Base-by-base conservation (phyloP, 2,113 vertebrate genomes). In the Caretta caretta region DNA sequence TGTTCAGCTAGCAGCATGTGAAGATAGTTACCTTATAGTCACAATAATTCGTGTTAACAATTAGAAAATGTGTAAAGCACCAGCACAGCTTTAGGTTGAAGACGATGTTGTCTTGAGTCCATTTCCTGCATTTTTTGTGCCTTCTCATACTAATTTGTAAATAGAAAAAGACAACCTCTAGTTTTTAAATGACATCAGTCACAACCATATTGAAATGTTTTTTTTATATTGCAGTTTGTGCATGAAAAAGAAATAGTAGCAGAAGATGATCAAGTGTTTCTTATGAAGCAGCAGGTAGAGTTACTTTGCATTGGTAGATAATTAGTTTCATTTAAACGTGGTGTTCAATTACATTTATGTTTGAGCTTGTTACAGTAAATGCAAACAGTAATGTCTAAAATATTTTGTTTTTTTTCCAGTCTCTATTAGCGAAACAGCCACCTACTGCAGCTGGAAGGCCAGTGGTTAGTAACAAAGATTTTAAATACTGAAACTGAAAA, bases 251-350 rank as follows among this genome's bases (percentile, higher is more conserved):
- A 99, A 97, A 99, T 99, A 75, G 98, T 99, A 96, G 99, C 99
- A 88, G 99, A 99, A 98, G 99, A 99, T 94, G 99, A 99, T 96
- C 99, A 99, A 97, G 99, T 99, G 82, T 99, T 99, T 98, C 99
- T 99, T 92, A 98, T 99, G 97, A 99, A 99, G 98, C 98, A 99
- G 93, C 99, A 99, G 99, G 99, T 99, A 98, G 94, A 25, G 91
- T 38, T 84, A 50, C 19, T 90, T 91, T 81, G 79, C 87, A 46
- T 90, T 56, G 93, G 48, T n/a, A 86, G 88, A 19, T 6, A 75
- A 11, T 13, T 57, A 80, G n/a, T 17, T 27, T 95, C 86, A 2
- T 59, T 80, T n/a, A 90, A 54, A 79, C 25, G 48, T 83, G 87
- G 50, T 83, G 80, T 93, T 88, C 50, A 46, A 89, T 89, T 79